Evolutionary conservation across 2,113 vertebrate genomes (phyloP), one percentile per base, ranked within the genome.

Genomic region (Etheostoma cragini): DNA sequence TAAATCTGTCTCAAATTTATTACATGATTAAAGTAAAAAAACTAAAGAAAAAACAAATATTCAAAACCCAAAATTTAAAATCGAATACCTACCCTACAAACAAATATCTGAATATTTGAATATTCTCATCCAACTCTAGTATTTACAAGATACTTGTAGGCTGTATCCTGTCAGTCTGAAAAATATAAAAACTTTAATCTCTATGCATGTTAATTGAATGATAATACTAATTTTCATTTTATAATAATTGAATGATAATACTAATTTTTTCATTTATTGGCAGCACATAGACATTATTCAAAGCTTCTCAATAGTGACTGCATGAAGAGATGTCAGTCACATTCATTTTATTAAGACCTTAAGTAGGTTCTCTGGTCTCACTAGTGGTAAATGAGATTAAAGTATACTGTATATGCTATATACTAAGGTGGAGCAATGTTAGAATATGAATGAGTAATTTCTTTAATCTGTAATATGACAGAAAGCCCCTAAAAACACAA

Each of bases 251-350:
- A 65, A 83, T 54, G 24, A 46, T 68, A 58, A 60, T 68, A 15
- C 14, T 38, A 45, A 47, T 71, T 82, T n/a, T n/a, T n/a, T n/a
- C n/a, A n/a, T n/a, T n/a, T n/a, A n/a, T n/a, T 79, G 72, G 77
- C 60, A 70, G 22, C 46, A 67, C 35, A 56, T 60, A 77, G 76
- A 24, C 56, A 83, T 82, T 62, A 82, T 78, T 86, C 58, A 86
- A 63, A 78, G 66, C 42, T 53, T 71, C 73, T 65, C 33, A 72
- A 78, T 45, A 52, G 17, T n/a, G 76, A 54, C 57, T 64, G 47
- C 57, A 24, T 73, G 12, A 86, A 54, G 17, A 68, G 24, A 80
- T 70, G 24, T 70, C 57, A 81, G 66, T 54, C 16, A 49, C 30
- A 78, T 52, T 67, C 8, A 77, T 53, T 72, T 69, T 3, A 62